Evolutionary conservation across 1,140 invertebrate genomes (phyloP), one percentile per base, ranked within the genome.

Genomic region (Magallana ariakensis): DNA sequence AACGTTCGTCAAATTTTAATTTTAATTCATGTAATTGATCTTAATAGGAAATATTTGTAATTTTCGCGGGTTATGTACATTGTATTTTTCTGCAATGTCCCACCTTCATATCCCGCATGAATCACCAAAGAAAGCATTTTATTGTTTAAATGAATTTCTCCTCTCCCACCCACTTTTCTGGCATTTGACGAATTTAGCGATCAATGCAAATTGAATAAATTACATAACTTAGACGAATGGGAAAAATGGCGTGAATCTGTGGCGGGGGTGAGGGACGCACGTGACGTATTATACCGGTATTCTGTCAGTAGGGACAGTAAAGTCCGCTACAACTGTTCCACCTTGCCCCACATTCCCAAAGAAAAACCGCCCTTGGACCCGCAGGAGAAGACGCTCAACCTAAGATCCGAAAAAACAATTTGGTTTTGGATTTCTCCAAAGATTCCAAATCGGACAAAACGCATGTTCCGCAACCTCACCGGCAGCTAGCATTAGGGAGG

Each of bases 281-380:
- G 88, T 57, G 88, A 89, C 66, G 75, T 86, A n/a, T 80, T 89
- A 26, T 89, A 89, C 66, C 26, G 83, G 19, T 87, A 89, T 58
- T 87, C 88, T 26, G 86, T 86, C 11, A 81, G 85, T 46, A 22
- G 46, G 15, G 53, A 66, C 19, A 55, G 56, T 22, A 84, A 86
- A 26, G 26, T 89, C 11, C 70, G 88, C 3, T 89, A 89, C 80
- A 85, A 83, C 11, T 57, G 70, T 22, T 82, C 60, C 6, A 87
- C 83, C 9, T 55, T 89, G 33, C 88, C 88, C 1, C 82, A 85
- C 16, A 89, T 89, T 33, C 19, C n/a, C 2, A 58, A 66, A 16
- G 66, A 87, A 58, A n/a, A 46, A 55, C 22, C 19, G 85, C 81
- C 75, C 75, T 6, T 81, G 85, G 80, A 86, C 85, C n/a, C 9